phyloP scores from a whole-genome alignment of 2,113 vertebrate species.

The Anarhynchus alexandrinus region DNA sequence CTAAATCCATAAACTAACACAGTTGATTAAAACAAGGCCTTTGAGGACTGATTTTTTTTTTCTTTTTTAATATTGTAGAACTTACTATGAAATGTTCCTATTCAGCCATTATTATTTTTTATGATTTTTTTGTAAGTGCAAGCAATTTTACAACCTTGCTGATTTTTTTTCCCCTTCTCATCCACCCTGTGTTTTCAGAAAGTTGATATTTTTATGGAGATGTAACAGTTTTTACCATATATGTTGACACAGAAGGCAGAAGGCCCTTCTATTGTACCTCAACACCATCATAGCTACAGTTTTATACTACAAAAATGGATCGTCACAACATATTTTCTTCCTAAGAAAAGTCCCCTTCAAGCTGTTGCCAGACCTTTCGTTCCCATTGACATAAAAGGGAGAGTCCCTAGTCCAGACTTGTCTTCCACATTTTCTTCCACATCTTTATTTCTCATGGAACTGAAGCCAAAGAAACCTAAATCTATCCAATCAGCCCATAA shows the following conservation, averaged over 20 bases:
- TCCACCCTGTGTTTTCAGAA: not conserved
- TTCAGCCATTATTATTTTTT: not conserved
- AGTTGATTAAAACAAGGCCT: not conserved
- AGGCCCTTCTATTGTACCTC: not conserved
- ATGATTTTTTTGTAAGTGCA: not conserved
- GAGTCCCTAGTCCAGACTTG: not conserved
- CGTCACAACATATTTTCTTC: not conserved
- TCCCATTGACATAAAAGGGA: not conserved
- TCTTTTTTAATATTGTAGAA: not conserved
- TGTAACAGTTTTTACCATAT: fast-evolving
- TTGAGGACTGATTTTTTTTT: not conserved
- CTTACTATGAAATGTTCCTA: not conserved
- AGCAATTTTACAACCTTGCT: not conserved
- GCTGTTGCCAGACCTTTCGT: not conserved
- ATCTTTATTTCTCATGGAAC: not conserved
- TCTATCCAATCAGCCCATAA: not conserved
- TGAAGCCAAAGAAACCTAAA: not conserved
- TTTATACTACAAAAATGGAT: not conserved
- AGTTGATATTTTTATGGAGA: not conserved
- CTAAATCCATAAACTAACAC: not conserved
- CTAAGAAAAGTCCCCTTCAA: not conserved
- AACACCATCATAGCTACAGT: not conserved
- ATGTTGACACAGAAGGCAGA: not conserved
- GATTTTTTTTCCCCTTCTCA: not conserved
- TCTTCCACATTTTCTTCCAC: not conserved